Base-by-base conservation (phyloP, 1,140 invertebrate genomes). In the Cotesia chilonis region DNA sequence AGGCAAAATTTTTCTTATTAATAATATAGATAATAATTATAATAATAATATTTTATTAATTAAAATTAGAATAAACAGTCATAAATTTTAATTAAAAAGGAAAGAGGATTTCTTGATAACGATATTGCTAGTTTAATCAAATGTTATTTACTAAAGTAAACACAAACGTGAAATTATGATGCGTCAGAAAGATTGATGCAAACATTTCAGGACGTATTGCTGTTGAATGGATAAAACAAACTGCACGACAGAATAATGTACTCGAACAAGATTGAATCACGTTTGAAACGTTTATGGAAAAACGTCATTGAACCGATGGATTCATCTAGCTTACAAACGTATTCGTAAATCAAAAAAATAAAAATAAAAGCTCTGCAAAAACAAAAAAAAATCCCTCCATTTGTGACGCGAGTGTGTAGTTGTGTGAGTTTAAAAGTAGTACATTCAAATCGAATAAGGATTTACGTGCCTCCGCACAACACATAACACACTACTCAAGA, bases 221-320 rank as follows among this genome's bases (percentile, higher is more conserved):
- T 36, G 55, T 68, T 54, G 54, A 68, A 54, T 68, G 67, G 67
- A 68, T 68, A 54, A 68, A 68, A 59, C 54, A 68, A 54, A 68
- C 67, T 57, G 51, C 28, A 68, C 67, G 54, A 55, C 52, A 55
- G 54, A 35, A 71, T 64, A 64, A 71, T 71, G 51, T 51, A 37
- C 61, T 64, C 61, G 54, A 71, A 71, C 60, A 35, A 64, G 60
- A 71, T 71, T 71, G 69, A 52, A 71, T 71, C 69, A 71, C 69
- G 69, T 71, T 64, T 71, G 69, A 38, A 71, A 71, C 57, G 47
- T 63, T 51, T 47, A 71, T 71, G 36, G 69, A 64, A 70, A 70
- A 71, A 71, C 61, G 69, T 71, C 69, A 71, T 71, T 71, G 60
- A 71, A 35, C 69, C 61, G 20, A 64, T 71, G 47, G 54, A 65